A percentile compares a stretch with the other conserved stretches of the same genome.
Evolutionary conservation across 2,797 vertebrate species (phyloP).

Genomic region (Botia almorhae): DNA sequence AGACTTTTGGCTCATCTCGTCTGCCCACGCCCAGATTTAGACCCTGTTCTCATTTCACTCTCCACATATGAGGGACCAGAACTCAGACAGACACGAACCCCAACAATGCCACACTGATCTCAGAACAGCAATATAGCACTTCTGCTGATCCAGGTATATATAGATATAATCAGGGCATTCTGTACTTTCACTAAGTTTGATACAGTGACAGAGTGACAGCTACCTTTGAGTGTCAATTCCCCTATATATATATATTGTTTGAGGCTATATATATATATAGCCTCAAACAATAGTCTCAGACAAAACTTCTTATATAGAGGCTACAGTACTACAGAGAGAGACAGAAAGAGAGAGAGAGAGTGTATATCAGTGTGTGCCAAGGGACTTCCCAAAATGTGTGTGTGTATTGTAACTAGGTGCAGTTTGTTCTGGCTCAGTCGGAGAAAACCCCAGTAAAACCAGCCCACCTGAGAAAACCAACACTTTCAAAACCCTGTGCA

Average conservation of each 20-base stretch:
- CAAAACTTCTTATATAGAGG: no score
- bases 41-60: conserved; percentile 17
- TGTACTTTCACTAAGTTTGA: conserved; percentile 14
- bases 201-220: background rate
- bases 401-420: conserved; percentile 32
- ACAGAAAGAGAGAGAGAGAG: background rate
- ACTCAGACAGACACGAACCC: conserved; percentile 17
- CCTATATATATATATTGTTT: no score
- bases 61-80: conserved; percentile 48
- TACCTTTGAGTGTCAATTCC: background rate
- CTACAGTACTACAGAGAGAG: no score
- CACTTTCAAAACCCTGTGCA: background rate
- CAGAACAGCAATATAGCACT: conserved; percentile 25
- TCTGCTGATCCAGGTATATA: background rate
- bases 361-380: conserved; percentile 43
- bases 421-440: conserved; percentile 10
- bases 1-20: conserved; percentile 31
- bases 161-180: conserved; percentile 23
- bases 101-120: conserved; percentile 25
- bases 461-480: conserved; percentile 29
- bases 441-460: conserved; percentile 33
- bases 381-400: conserved; percentile 48
- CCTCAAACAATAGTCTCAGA: no score
- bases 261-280: no score
- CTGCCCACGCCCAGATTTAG: conserved; percentile 50